Percentiles rank a stretch among this genome's conserved stretches.
Evolutionary conservation across 1,140 invertebrate species (phyloP).

Genomic region (Andrena cerasifolii): DNA sequence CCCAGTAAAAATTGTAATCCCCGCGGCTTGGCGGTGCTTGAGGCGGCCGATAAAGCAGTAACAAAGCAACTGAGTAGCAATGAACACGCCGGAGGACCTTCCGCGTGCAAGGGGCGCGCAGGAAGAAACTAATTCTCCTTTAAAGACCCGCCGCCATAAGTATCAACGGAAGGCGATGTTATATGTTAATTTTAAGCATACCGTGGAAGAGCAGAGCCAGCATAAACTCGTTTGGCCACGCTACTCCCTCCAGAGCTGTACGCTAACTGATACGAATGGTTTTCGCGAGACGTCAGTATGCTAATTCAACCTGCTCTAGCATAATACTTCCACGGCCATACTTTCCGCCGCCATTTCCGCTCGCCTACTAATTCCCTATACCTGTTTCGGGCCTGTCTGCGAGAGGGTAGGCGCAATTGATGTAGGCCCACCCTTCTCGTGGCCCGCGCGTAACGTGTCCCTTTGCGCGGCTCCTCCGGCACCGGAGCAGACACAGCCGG

Average conservation of each 20-base stretch:
- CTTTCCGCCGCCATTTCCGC: constrained; percentile 21
- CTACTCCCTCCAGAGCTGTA: constrained; percentile 2
- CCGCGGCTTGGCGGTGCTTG: no score
- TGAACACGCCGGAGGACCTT: no score
- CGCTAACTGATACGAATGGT: constrained; percentile 45
- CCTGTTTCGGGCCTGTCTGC: neutral
- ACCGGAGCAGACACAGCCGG: constrained; percentile 66
- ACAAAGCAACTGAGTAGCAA: no score
- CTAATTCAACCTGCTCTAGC: constrained; percentile 18
- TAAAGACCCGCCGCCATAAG: neutral
- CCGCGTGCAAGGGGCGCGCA: no score
- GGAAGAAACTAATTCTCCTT: neutral
- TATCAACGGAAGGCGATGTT: neutral
- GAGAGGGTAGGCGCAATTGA: constrained; percentile 14
- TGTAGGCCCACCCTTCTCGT: neutral
- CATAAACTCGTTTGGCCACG: constrained; percentile 19
- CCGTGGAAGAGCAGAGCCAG: neutral
- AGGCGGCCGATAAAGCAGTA: no score
- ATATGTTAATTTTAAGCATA: constrained; percentile 15
- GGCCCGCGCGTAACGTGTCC: constrained; percentile 41
- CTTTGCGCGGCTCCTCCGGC: constrained; percentile 5
- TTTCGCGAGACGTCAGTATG: constrained; percentile 37
- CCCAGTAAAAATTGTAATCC: no score
- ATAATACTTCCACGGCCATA: constrained; percentile 35
- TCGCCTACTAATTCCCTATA: constrained; percentile 23